Conservation (phyloP, 1,140 invertebrate species). For the Pachypeltis micranthus region DNA sequence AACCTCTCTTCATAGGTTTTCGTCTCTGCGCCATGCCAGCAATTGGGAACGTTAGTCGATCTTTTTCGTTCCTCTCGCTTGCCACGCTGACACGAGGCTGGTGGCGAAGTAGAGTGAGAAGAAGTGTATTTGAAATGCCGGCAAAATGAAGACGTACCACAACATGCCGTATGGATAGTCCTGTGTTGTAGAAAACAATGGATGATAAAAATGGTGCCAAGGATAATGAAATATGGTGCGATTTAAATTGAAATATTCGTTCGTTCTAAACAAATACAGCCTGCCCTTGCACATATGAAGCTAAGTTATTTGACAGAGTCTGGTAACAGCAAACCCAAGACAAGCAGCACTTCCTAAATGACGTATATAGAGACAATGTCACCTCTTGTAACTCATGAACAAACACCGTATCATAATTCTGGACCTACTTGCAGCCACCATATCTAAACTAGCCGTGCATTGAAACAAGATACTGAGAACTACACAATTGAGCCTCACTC, state of each 20-base stretch:
- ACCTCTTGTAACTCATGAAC: too few relatives aligned
- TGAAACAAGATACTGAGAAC: too few relatives aligned
- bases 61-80: slow-evolving; percentile 52
- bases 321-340: not conserved
- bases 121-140: slow-evolving; percentile 80
- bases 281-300: too few relatives aligned
- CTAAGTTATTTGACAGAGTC: not conserved
- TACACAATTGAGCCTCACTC: too few relatives aligned
- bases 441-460: too few relatives aligned
- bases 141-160: slow-evolving; percentile 84
- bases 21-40: too few relatives aligned
- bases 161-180: slow-evolving; percentile 81
- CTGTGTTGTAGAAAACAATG: slow-evolving; percentile 37
- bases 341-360: not conserved
- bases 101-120: slow-evolving; percentile 83
- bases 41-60: too few relatives aligned
- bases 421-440: too few relatives aligned
- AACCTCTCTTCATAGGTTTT: too few relatives aligned
- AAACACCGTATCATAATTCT: too few relatives aligned
- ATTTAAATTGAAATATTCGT: not conserved
- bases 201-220: not conserved
- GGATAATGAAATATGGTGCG: not conserved
- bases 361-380: too few relatives aligned
- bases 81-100: slow-evolving; percentile 79
- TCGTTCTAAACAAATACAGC: not conserved